Evolutionary conservation across 2,113 vertebrate genomes (phyloP).

Genomic region (Cinclus cinclus): DNA sequence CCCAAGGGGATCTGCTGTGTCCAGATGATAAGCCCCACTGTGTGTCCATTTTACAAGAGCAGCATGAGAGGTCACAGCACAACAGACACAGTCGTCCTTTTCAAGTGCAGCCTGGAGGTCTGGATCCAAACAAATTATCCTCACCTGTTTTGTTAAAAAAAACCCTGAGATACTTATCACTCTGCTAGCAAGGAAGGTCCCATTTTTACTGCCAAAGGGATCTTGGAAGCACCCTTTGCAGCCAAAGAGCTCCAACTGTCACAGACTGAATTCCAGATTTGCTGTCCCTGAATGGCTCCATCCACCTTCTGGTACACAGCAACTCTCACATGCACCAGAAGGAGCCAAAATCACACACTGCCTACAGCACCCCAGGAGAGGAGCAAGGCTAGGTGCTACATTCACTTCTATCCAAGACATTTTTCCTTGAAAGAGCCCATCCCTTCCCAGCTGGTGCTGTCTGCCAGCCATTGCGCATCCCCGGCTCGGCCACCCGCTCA

Average conservation of each 20-base stretch:
- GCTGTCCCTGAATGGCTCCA: neutral
- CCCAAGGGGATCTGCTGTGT: neutral
- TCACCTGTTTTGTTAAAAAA: neutral
- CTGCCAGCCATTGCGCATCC: fast-evolving
- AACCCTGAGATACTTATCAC: fast-evolving
- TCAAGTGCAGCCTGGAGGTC: neutral
- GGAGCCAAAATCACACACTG: neutral
- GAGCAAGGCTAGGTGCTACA: fast-evolving
- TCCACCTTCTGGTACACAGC: too few species aligned
- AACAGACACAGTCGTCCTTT: neutral
- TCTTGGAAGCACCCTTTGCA: neutral
- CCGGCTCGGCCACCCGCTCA: neutral
- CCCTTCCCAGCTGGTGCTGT: neutral
- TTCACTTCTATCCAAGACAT: fast-evolving
- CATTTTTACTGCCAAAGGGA: neutral
- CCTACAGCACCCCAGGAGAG: fast-evolving
- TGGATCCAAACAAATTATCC: neutral
- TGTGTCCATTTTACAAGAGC: fast-evolving
- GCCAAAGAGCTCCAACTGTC: fast-evolving
- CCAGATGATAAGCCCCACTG: fast-evolving
- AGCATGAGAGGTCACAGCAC: neutral
- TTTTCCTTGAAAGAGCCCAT: neutral
- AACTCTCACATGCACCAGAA: neutral
- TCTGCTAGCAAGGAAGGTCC: neutral
- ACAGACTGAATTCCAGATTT: neutral